Evolutionary conservation across 2,888 invertebrate species (phyloP).

Genomic region (Pristionchus arcanus): DNA sequence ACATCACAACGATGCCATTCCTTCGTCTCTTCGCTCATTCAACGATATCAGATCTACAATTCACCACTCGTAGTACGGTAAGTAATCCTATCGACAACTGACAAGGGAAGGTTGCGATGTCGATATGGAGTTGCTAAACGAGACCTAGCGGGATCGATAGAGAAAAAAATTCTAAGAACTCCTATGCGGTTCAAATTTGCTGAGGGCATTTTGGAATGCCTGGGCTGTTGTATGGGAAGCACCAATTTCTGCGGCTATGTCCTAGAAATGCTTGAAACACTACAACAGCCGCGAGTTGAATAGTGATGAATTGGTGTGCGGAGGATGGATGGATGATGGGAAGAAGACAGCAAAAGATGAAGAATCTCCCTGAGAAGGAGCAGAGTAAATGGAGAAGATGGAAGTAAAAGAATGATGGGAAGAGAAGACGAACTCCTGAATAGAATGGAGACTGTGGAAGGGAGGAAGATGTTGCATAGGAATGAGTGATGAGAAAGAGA

Average conservation of each 20-base stretch:
- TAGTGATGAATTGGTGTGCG: conserved; percentile 48
- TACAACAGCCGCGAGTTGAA: conserved; percentile 21
- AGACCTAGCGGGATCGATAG: too few relatives aligned
- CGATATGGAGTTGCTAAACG: too few relatives aligned
- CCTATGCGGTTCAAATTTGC: too few relatives aligned
- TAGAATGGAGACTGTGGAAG: too few relatives aligned
- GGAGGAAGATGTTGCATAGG: background rate
- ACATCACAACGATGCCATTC: conserved; percentile 29
- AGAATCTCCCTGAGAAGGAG: conserved; percentile 27
- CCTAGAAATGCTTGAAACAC: too few relatives aligned
- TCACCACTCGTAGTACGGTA: conserved; percentile 52
- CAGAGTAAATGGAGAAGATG: background rate
- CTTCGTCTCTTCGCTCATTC: conserved; percentile 42
- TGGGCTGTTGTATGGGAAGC: too few relatives aligned
- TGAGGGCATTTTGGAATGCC: too few relatives aligned
- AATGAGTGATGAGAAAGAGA: conserved; percentile 3
- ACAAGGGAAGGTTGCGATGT: too few relatives aligned
- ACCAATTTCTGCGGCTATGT: too few relatives aligned
- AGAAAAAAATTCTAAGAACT: too few relatives aligned
- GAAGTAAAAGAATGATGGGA: background rate
- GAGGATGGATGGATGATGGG: conserved; percentile 44
- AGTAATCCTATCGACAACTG: background rate
- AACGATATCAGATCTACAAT: conserved; percentile 45
- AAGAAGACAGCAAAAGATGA: conserved; percentile 46
- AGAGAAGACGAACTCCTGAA: background rate